These are phyloP conservation scores for Lophotis ruficrista DNA, from an alignment of 2,113 vertebrate genomes.

Conservation along the genomic window DNA sequence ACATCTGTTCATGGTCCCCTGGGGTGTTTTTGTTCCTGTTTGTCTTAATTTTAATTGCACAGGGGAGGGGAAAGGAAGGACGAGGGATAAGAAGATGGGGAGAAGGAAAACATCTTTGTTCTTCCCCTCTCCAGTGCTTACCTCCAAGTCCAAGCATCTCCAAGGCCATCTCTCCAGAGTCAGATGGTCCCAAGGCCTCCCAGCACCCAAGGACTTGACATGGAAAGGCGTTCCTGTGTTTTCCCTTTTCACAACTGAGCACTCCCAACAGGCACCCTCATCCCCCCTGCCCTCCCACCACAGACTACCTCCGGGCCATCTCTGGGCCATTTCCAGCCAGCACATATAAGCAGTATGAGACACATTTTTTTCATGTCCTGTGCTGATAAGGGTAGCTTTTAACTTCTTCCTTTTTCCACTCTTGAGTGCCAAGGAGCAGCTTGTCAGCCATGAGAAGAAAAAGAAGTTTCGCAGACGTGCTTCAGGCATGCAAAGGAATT, in stretches of 20 bases:
- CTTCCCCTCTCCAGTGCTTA: neutral
- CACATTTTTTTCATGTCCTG: neutral
- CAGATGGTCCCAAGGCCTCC: neutral
- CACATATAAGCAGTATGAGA: accelerated
- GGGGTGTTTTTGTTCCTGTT: neutral
- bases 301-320: neutral
- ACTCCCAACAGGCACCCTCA: accelerated
- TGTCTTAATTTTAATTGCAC: neutral
- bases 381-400: neutral
- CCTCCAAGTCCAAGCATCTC: neutral
- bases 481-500: neutral
- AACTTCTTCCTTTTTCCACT: neutral
- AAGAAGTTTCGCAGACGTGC: neutral
- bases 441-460: neutral
- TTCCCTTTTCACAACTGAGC: neutral
- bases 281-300: accelerated
- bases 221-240: neutral
- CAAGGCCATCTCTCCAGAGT: neutral
- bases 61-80: neutral
- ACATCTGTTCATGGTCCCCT: neutral
- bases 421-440: neutral
- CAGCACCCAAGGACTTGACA: neutral
- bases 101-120: neutral
- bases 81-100: neutral
- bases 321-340: neutral